Evolutionary conservation across 2,888 invertebrate genomes (phyloP).

Genomic region (Ernsta delagoae): DNA sequence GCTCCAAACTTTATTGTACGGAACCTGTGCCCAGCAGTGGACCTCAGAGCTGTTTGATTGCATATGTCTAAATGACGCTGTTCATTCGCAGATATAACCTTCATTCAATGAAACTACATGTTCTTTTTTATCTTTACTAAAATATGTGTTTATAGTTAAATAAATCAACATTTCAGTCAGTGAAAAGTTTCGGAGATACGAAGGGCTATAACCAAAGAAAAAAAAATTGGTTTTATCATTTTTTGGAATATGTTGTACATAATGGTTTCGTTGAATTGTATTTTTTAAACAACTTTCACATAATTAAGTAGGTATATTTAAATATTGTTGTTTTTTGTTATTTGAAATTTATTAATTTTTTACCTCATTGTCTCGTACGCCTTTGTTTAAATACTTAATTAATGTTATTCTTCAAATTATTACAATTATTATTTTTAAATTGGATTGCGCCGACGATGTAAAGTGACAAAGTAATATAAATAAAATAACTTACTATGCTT

Average conservation of each 20-base stretch:
- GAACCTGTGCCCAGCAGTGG: slow-evolving; percentile 3
- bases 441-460: background rate
- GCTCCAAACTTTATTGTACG: background rate
- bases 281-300: too few species aligned
- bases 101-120: too few species aligned
- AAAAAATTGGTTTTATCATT: too few species aligned
- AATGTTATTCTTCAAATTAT: background rate
- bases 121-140: too few species aligned
- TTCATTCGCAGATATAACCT: background rate
- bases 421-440: background rate
- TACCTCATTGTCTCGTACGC: too few species aligned
- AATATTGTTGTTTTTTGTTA: background rate
- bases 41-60: background rate
- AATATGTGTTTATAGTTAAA: too few species aligned
- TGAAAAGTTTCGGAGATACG: background rate
- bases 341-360: too few species aligned
- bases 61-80: slow-evolving; percentile 1
- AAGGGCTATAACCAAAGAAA: too few species aligned
- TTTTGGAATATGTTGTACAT: background rate
- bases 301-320: background rate
- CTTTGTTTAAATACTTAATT: background rate
- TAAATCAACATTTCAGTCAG: background rate
- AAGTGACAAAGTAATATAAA: slow-evolving; percentile 1
- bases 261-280: background rate
- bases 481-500: slow-evolving; percentile 24